Percentiles rank a stretch among this genome's conserved stretches.
Conservation (phyloP, 2,888 invertebrate species). For the Eurois occulta region DNA sequence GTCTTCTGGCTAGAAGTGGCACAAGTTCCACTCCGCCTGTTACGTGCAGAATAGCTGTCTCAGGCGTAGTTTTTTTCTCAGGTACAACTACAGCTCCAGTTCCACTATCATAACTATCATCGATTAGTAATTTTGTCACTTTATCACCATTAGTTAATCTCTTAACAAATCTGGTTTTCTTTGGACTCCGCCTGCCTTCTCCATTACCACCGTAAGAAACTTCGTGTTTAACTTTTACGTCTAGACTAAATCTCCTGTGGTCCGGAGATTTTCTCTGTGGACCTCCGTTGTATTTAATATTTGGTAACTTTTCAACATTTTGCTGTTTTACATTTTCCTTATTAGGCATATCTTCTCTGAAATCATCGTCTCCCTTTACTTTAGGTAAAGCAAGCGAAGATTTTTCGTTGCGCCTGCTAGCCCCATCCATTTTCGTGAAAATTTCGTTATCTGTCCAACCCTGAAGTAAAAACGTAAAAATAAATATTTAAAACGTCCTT, state of each 20-base stretch:
- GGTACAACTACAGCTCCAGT: conserved; percentile 40
- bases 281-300: conserved; percentile 74
- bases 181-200: conserved; percentile 74
- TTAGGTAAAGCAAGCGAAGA: conserved; percentile 88
- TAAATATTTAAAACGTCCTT: background rate
- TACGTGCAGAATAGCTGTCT: conserved; percentile 82
- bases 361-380: conserved; percentile 88
- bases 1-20: conserved; percentile 93
- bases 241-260: conserved; percentile 62
- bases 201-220: conserved; percentile 55
- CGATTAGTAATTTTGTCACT: conserved; percentile 74
- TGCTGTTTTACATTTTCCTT: conserved; percentile 78
- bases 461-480: conserved; percentile 67
- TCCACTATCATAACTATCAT: conserved; percentile 72
- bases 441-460: conserved; percentile 88
- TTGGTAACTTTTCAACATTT: conserved; percentile 80
- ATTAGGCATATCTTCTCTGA: conserved; percentile 67
- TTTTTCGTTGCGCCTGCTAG: conserved; percentile 76
- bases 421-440: conserved; percentile 82
- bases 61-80: conserved; percentile 83
- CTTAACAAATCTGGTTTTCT: conserved; percentile 81
- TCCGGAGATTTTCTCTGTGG: conserved; percentile 66
- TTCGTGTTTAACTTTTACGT: conserved; percentile 64
- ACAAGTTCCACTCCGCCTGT: conserved; percentile 94
- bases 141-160: conserved; percentile 81